These are phyloP conservation scores for Drosophila repletoides DNA, from an alignment of 1,140 invertebrate genomes.

Conservation along the genomic window DNA sequence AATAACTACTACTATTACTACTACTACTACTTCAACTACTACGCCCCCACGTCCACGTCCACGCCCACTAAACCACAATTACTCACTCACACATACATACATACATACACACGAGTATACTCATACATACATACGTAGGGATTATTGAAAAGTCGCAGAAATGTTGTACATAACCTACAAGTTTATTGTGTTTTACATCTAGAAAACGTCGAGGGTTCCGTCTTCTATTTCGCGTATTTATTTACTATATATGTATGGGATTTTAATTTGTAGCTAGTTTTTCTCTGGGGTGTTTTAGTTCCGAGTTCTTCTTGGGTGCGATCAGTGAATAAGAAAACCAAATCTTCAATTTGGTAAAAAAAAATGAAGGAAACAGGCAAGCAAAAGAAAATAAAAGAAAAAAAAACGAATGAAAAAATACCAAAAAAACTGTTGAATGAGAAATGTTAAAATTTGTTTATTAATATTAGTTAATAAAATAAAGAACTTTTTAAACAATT, in stretches of 20 bases:
- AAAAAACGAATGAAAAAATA: slow-evolving; percentile 17
- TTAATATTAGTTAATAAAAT: slow-evolving; percentile 72
- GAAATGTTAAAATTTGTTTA: slow-evolving; percentile 70
- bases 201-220: slow-evolving; percentile 18
- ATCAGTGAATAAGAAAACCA: slow-evolving; percentile 7
- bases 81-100: background rate
- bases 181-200: slow-evolving; percentile 30
- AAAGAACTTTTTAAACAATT: slow-evolving; percentile 74
- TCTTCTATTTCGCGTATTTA: slow-evolving; percentile 43
- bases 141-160: slow-evolving; percentile 37
- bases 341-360: slow-evolving; percentile 16
- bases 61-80: background rate
- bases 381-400: slow-evolving; percentile 2
- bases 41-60: slow-evolving; percentile 6
- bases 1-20: slow-evolving; percentile 2
- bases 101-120: slow-evolving; percentile 10
- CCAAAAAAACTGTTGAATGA: slow-evolving; percentile 45
- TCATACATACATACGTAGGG: slow-evolving; percentile 14
- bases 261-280: slow-evolving; percentile 38
- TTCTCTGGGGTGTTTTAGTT: slow-evolving; percentile 24
- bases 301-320: slow-evolving; percentile 32
- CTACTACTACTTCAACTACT: slow-evolving; percentile 9
- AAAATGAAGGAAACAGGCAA: background rate
- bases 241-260: slow-evolving; percentile 25
- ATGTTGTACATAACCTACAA: slow-evolving; percentile 70